phyloP scores from a whole-genome alignment of 2,888 invertebrate species.

The Eutolmus rufibarbis region DNA sequence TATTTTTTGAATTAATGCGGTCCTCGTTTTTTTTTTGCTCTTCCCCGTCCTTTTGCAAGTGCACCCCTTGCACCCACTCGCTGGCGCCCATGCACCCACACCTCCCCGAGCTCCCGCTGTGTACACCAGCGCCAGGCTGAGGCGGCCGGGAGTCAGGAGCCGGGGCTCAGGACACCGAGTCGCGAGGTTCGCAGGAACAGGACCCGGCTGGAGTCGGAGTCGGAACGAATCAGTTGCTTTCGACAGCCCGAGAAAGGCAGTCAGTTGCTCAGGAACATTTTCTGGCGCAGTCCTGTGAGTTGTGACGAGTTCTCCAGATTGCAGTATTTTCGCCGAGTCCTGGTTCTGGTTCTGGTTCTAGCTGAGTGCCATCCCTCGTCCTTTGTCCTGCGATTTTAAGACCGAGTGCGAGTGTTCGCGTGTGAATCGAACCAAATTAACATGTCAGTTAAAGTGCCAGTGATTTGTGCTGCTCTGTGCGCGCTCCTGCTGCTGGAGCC shows the following conservation, averaged over 20 bases:
- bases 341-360: background rate
- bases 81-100: background rate
- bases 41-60: background rate
- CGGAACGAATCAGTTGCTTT: constrained; percentile 6
- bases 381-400: background rate
- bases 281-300: background rate
- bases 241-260: background rate
- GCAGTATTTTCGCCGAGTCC: background rate
- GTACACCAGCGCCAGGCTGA: too few relatives aligned
- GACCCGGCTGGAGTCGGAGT: background rate
- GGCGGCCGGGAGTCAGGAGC: too few relatives aligned
- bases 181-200: background rate
- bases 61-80: background rate
- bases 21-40: background rate
- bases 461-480: constrained; percentile 49
- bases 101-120: background rate
- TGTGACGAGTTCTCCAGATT: background rate
- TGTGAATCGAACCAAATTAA: background rate
- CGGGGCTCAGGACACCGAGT: background rate
- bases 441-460: constrained; percentile 50
- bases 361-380: background rate
- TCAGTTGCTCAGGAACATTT: background rate
- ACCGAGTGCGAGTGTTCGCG: background rate
- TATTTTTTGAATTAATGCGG: background rate
- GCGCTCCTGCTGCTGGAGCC: constrained; percentile 47